phyloP scores from a whole-genome alignment of 2,797 vertebrate species.

The Dryobates pubescens region DNA sequence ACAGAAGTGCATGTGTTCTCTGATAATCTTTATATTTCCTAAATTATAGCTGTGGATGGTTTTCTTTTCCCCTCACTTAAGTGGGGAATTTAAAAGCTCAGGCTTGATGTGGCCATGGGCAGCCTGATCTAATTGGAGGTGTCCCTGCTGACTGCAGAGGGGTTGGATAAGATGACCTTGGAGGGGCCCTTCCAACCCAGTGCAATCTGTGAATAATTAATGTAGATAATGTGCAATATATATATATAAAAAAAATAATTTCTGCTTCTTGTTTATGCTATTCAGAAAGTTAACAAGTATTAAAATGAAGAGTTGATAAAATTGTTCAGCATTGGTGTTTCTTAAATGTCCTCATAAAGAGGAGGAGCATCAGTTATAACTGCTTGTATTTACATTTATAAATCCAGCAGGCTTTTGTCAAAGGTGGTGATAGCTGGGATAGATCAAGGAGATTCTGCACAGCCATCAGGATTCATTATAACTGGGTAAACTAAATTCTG shows the following conservation, averaged over 20 bases:
- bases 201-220: not conserved
- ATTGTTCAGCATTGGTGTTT: not conserved
- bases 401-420: slow-evolving; percentile 13
- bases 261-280: not conserved
- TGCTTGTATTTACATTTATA: not conserved
- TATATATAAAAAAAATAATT: not conserved
- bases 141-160: no score
- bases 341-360: not conserved
- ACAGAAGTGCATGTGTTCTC: not conserved
- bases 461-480: slow-evolving; percentile 49
- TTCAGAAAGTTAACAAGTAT: not conserved
- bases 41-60: not conserved
- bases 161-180: no score
- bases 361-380: not conserved
- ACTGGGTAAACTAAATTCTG: slow-evolving; percentile 33
- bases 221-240: no score
- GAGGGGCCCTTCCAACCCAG: no score
- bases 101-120: no score
- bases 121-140: not conserved
- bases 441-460: slow-evolving; percentile 53
- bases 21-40: not conserved
- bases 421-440: slow-evolving; percentile 35
- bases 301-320: not conserved
- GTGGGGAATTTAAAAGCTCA: not conserved
- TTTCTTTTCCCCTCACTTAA: not conserved